Evolutionary conservation across 2,888 invertebrate genomes (phyloP), one percentile per base, ranked within the genome.

Genomic region (Cheilosia impressa): DNA sequence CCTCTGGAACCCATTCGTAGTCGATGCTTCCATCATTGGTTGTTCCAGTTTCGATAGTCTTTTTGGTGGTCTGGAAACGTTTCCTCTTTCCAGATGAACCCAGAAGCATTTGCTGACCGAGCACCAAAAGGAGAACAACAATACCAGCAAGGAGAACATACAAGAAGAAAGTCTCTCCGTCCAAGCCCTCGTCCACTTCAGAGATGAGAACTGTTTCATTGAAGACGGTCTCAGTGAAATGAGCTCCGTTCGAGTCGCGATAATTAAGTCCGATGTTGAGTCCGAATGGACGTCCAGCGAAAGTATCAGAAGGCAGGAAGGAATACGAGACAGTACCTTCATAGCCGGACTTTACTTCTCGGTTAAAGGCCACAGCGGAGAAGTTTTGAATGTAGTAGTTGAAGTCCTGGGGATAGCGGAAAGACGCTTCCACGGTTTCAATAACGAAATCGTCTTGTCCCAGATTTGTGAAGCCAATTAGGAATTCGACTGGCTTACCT

Each of bases 361-460:
- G 95, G 90, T 97, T 96, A 93, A 97, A 98, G 1, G 95, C 95
- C 89, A 98, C 94, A 0, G 97, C 96, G 0, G 99, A 98, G 93
- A 99, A 99, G 93, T 99, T 99, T 93, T 99, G 99, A 88, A 99
- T 98, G 93, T 97, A 97, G 93, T 98, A 99, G 88, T 96, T 98
- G 93, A 98, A 99, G 93, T 99, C 99, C 96, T 98, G 97, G 9
- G 99, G 99, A 91, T 99, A 99, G 89, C 99, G 96, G 95, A 99
- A 99, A 0, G 99, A 99, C 0, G 99, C 98, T 90, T 99, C 99
- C 91, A 99, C 94, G 6, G 96, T 96, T 91, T 99, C 98, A 24
- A 99, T 95, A 27, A 96, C 93, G 90, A 99, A 98, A 88, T 98
- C 98, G 88, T 96, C 95, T 79, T 95, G 94, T 60, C 99, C 99